A percentile compares a stretch with the other conserved stretches of the same genome.
phyloP scores from a whole-genome alignment of 2,113 vertebrate genomes.

The Tricholaema leucomelas region DNA sequence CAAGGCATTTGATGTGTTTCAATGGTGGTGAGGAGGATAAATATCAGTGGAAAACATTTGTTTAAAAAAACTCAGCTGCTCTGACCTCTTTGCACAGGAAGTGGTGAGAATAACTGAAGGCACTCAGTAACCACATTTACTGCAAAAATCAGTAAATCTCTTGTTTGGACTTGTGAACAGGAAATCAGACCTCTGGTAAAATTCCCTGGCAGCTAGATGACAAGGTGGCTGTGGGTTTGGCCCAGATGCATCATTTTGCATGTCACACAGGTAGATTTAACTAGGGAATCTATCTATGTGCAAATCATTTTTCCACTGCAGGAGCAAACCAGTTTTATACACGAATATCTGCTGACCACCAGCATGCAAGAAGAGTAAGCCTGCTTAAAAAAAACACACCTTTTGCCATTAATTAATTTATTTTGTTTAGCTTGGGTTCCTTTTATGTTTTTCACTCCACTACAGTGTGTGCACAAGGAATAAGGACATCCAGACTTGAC shows the following conservation, averaged over 20 bases:
- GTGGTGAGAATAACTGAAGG: neutral
- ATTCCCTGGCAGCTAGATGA: neutral
- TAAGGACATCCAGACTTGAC: conserved; percentile 7
- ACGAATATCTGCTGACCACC: neutral
- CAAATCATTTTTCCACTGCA: neutral
- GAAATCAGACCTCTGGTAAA: neutral
- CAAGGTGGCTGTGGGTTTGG: neutral
- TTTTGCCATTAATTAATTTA: neutral
- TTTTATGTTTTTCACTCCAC: neutral
- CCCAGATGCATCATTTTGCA: neutral
- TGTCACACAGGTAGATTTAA: neutral
- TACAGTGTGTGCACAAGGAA: neutral
- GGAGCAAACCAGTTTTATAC: neutral
- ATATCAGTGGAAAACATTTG: neutral
- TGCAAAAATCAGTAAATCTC: neutral
- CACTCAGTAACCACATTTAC: neutral
- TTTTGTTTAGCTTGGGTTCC: neutral
- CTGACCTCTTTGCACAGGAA: neutral
- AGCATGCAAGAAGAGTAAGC: neutral
- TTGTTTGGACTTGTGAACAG: neutral
- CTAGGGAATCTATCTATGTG: neutral
- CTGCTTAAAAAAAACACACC: conserved; percentile 29
- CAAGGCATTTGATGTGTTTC: neutral
- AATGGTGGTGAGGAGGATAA: neutral
- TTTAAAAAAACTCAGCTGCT: neutral